Conservation (phyloP, 1,140 invertebrate genomes). For the Achroia grisella region DNA sequence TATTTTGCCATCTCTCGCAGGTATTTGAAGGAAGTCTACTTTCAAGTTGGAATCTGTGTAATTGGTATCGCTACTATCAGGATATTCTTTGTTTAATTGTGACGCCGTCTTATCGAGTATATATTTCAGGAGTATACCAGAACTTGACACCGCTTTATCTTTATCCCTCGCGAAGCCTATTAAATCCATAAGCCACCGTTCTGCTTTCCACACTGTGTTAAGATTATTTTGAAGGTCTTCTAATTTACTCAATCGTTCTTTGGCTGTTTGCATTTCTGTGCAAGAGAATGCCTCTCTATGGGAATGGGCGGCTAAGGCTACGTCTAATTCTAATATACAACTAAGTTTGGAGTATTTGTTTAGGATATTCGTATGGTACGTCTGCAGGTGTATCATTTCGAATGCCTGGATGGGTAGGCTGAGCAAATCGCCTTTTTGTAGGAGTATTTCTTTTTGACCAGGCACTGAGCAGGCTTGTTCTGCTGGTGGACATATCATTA, state of each 20-base stretch:
- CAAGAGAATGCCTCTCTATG: conserved; percentile 95
- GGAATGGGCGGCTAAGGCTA: conserved; percentile 91
- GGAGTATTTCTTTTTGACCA: conserved; percentile 86
- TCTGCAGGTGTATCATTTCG: conserved; percentile 94
- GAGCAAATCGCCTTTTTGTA: conserved; percentile 86
- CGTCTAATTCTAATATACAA: conserved; percentile 93
- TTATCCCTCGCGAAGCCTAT: conserved; percentile 94
- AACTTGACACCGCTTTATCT: conserved; percentile 60
- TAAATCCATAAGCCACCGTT: conserved; percentile 96
- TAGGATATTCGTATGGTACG: conserved; percentile 92
- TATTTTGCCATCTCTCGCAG: conserved; percentile 81
- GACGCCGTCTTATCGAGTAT: conserved; percentile 64
- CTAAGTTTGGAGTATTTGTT: conserved; percentile 92
- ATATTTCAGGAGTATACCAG: conserved; percentile 63
- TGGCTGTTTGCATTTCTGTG: conserved; percentile 88
- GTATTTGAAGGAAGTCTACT: conserved; percentile 78
- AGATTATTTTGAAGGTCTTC: conserved; percentile 88
- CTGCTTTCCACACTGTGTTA: conserved; percentile 91
- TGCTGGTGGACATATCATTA: conserved; percentile 91
- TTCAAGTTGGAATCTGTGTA: conserved; percentile 54
- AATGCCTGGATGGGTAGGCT: conserved; percentile 89
- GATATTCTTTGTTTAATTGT: conserved; percentile 30
- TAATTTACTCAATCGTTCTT: conserved; percentile 86
- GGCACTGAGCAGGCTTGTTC: conserved; percentile 94
- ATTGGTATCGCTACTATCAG: conserved; percentile 19